Evolutionary conservation across 2,797 vertebrate species (phyloP), one percentile per base, ranked within the genome.

Genomic region (Sebastes matsubarae): DNA sequence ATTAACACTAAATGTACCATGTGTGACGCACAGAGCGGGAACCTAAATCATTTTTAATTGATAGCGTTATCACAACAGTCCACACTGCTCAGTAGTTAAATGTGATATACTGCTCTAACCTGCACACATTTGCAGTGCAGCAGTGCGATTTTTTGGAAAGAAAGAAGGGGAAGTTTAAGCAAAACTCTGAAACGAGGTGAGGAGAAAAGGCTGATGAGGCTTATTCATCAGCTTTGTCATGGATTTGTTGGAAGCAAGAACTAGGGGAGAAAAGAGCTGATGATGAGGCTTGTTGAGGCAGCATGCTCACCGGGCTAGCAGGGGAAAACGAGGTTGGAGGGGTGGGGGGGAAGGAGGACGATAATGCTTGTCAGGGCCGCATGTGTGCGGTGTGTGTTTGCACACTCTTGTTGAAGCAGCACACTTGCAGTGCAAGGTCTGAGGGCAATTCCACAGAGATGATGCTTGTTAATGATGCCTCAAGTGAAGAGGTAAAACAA

Each of bases 171-270:
- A 82, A 80, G 79, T 90, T 87, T 68, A 74, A 88, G 81, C 16
- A 84, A 77, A 91, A 80, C 63, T 85, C 63, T 63, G 66, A 82
- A 84, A 88, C 1, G 76, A 67, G 82, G 61, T 70, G 69, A 82
- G 75, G 74, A 85, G 79, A 86, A 92, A 90, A 81, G 87, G 88
- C 91, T 93, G 93, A 92, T 89, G 81, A 88, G 89, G 90, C 86
- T 87, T 86, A 87, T 89, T 94, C 90, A 86, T 79, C 82, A 87
- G 86, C 90, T 91, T 91, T 89, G 91, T 92, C 89, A 81, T 87
- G 87, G 89, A 91, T 89, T 93, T 92, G 82, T 72, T 72, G 80
- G 71, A 87, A 67, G 84, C 78, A 77, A 81, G 84, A 82, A 86
- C 65, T 79, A 87, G 81, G 29, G 55, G 84, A 90, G 90, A 92